Evolutionary conservation across 2,797 vertebrate species (phyloP).

Genomic region (Rhyacichthys aspro): DNA sequence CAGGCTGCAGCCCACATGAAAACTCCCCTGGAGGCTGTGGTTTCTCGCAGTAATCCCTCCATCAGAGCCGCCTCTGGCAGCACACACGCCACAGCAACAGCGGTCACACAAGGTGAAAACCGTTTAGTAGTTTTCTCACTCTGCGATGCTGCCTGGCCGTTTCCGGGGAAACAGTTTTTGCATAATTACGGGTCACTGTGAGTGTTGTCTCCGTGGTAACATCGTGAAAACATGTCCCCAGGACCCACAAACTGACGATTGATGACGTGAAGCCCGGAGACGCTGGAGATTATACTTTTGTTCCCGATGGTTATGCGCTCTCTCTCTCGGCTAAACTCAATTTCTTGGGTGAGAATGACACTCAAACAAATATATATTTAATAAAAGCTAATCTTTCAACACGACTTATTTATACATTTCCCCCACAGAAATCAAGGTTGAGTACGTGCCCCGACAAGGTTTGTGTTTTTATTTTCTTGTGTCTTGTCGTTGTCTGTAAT

Average conservation of each 20-base stretch:
- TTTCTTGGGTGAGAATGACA: conserved; percentile 83
- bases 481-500: neutral
- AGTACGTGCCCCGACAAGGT: conserved; percentile 86
- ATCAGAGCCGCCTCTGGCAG: conserved; percentile 41
- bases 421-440: conserved; percentile 88
- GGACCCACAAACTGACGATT: conserved; percentile 88
- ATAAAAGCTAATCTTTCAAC: neutral
- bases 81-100: conserved; percentile 43
- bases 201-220: conserved; percentile 62
- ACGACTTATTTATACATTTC: conserved; percentile 23
- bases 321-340: conserved; percentile 91
- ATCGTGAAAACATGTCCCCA: conserved; percentile 59
- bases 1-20: conserved; percentile 38
- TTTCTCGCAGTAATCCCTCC: conserved; percentile 60
- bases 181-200: conserved; percentile 47
- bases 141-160: conserved; percentile 44
- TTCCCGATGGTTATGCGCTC: conserved; percentile 88
- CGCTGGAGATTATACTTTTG: conserved; percentile 89
- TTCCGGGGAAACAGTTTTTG: conserved; percentile 63
- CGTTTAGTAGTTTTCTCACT: conserved; percentile 53
- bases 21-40: conserved; percentile 26
- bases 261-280: conserved; percentile 86
- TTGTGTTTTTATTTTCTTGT: conserved; percentile 4
- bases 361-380: neutral
- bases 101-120: conserved; percentile 66